A percentile compares a stretch with the other conserved stretches of the same genome.
phyloP scores from a whole-genome alignment of 2,888 invertebrate genomes.

The Zaprionus obscuricornis region DNA sequence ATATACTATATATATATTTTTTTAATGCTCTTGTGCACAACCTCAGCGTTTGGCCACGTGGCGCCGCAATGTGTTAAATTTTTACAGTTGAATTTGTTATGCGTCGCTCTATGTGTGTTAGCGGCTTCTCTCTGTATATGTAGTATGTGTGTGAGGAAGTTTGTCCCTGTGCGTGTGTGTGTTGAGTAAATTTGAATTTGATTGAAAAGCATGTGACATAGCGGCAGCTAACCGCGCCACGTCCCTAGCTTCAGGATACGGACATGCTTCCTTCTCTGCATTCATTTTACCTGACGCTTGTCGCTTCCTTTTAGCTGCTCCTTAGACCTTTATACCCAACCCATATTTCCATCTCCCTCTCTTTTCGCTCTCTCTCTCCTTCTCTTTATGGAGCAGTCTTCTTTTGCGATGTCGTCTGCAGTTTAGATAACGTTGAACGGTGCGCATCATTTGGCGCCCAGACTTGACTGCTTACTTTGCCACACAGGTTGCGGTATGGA shows the following conservation, averaged over 20 bases:
- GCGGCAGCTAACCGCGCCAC: slow-evolving; percentile 34
- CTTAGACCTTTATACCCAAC: slow-evolving; percentile 18
- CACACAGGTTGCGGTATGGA: slow-evolving; percentile 35
- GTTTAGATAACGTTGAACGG: slow-evolving; percentile 75
- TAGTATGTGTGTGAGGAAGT: slow-evolving; percentile 27
- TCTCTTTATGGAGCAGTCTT: background rate
- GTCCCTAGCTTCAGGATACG: slow-evolving; percentile 18
- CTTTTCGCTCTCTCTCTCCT: slow-evolving; percentile 5
- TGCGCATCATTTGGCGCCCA: slow-evolving; percentile 74
- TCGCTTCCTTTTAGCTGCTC: slow-evolving; percentile 38
- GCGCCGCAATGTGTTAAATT: slow-evolving; percentile 79
- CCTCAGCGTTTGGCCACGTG: slow-evolving; percentile 48
- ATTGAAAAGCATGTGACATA: slow-evolving; percentile 76
- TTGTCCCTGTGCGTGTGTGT: slow-evolving; percentile 26
- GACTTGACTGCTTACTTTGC: slow-evolving; percentile 76
- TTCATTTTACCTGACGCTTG: slow-evolving; percentile 40
- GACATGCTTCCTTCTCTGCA: too few relatives aligned
- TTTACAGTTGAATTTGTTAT: slow-evolving; percentile 79
- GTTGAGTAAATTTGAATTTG: slow-evolving; percentile 79
- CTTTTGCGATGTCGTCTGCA: slow-evolving; percentile 50
- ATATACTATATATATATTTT: too few relatives aligned
- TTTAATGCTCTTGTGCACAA: slow-evolving; percentile 32
- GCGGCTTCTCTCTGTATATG: slow-evolving; percentile 7
- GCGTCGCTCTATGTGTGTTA: slow-evolving; percentile 20
- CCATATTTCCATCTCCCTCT: slow-evolving; percentile 3